These are phyloP conservation scores for Corvus cornix DNA, from an alignment of 2,113 vertebrate genomes.

Conservation along the genomic window DNA sequence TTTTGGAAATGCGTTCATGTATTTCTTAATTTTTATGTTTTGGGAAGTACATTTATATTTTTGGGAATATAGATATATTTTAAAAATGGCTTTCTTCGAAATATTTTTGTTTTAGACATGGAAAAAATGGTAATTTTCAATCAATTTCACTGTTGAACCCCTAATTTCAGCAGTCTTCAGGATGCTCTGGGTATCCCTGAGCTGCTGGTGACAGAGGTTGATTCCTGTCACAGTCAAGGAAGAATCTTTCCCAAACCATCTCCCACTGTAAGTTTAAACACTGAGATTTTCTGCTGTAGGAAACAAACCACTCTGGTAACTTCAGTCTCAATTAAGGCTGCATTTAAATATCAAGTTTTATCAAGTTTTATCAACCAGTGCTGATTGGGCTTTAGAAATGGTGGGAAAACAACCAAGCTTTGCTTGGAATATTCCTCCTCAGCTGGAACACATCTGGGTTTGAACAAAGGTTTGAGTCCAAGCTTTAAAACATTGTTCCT, in stretches of 20 bases:
- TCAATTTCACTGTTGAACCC: not conserved
- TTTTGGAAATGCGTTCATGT: not conserved
- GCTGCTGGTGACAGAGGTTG: not conserved
- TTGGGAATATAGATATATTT: not conserved
- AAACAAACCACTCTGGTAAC: not conserved
- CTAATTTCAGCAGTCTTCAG: not conserved
- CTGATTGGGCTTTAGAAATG: not conserved
- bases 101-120: not conserved
- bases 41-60: not conserved
- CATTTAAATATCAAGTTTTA: not conserved
- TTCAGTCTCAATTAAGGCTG: not conserved
- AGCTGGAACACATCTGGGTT: not conserved
- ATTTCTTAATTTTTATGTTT: not conserved
- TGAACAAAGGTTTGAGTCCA: not conserved
- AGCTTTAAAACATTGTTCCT: not conserved
- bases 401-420: not conserved
- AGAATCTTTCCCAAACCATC: not conserved
- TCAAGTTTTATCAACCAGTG: not conserved
- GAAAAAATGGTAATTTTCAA: not conserved
- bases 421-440: not conserved
- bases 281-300: not conserved
- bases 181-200: not conserved
- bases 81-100: not conserved
- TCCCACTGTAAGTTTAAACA: not conserved
- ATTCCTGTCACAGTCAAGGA: not conserved